phyloP scores from a whole-genome alignment of 2,888 invertebrate species.

The Dicranocentrus wangi region DNA sequence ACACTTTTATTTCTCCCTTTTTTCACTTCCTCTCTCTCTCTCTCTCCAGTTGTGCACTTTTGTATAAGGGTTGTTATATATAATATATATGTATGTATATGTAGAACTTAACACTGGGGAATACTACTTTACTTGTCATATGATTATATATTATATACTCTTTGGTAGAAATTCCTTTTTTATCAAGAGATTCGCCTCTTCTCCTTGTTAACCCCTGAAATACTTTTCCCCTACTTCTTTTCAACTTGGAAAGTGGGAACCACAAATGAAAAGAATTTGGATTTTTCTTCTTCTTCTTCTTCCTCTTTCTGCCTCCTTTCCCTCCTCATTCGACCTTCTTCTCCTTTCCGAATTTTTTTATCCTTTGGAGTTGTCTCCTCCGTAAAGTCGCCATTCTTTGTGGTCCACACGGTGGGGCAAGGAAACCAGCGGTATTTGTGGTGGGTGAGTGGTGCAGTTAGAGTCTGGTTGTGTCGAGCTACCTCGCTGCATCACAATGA shows the following conservation, averaged over 20 bases:
- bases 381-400: constrained; percentile 18
- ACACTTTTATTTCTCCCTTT: background rate
- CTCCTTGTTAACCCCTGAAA: background rate
- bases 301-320: background rate
- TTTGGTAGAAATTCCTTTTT: constrained; percentile 14
- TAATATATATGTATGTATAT: background rate
- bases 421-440: constrained; percentile 7
- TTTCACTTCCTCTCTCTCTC: background rate
- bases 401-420: constrained; percentile 6
- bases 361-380: constrained; percentile 1
- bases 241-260: background rate
- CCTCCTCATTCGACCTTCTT: background rate
- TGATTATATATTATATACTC: too few species aligned
- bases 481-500: constrained; percentile 19
- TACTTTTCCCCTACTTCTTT: background rate
- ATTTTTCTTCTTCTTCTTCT: constrained; percentile 11
- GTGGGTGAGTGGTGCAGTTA: background rate
- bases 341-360: background rate
- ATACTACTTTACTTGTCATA: too few species aligned
- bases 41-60: constrained; percentile 15
- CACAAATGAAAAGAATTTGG: constrained; percentile 5
- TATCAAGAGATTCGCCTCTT: constrained; percentile 9
- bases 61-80: background rate
- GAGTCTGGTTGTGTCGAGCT: background rate
- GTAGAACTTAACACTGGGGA: background rate